phyloP scores from a whole-genome alignment of 2,797 vertebrate species.

The Gymnopithys bicolor region DNA sequence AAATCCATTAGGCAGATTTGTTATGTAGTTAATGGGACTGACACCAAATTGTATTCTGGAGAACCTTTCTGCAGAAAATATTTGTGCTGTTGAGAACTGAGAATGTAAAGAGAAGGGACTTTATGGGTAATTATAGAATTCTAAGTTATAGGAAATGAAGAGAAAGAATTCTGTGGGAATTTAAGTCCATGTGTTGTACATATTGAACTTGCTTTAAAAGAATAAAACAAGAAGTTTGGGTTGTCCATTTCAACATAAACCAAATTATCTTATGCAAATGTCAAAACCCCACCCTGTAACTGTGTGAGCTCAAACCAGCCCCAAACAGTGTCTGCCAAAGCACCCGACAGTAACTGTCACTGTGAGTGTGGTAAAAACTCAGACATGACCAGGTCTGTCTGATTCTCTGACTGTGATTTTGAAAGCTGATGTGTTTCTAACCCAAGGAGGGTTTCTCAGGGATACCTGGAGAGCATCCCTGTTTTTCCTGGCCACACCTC shows the following conservation, averaged over 20 bases:
- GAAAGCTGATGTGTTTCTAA: not conserved
- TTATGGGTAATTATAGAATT: not conserved
- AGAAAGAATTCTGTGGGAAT: not conserved
- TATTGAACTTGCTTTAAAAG: not conserved
- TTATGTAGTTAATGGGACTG: not conserved
- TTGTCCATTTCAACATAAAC: not conserved
- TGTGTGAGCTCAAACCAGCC: not conserved
- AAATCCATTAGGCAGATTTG: not conserved
- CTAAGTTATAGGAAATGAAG: not conserved
- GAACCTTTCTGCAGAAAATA: not conserved
- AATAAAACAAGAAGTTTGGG: not conserved
- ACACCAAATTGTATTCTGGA: not conserved
- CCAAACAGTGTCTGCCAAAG: not conserved
- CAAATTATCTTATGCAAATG: not conserved
- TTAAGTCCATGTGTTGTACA: not conserved
- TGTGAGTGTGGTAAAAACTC: not conserved
- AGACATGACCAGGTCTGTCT: not conserved
- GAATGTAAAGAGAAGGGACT: not conserved
- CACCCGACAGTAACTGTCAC: not conserved
- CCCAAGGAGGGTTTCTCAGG: not conserved
- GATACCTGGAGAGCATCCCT: constrained; percentile 22
- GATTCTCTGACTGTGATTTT: not conserved
- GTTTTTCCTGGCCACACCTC: not conserved
- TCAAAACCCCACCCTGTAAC: not conserved
- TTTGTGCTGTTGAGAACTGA: not conserved